Evolutionary conservation across 1,140 invertebrate genomes (phyloP).

Genomic region (Drosophila bifasciata): DNA sequence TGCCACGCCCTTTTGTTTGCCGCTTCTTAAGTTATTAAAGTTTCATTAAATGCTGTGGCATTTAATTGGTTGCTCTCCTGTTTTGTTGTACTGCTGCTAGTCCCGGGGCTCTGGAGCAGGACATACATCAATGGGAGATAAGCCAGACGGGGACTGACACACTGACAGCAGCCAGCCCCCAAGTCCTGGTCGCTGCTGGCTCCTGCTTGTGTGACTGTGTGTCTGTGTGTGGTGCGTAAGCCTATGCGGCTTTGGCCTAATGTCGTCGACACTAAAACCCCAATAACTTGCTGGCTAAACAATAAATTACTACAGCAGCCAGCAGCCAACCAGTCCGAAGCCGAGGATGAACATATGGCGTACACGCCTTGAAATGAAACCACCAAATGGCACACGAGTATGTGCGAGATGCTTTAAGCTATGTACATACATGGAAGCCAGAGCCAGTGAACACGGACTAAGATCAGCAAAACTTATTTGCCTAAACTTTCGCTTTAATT

Average conservation of each 20-base stretch:
- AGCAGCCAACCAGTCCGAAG: constrained; percentile 23
- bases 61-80: constrained; percentile 62
- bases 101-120: constrained; percentile 16
- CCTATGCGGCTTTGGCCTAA: constrained; percentile 61
- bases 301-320: constrained; percentile 62
- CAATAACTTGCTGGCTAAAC: constrained; percentile 69
- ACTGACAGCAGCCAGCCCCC: constrained; percentile 56
- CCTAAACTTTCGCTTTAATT: constrained; percentile 52
- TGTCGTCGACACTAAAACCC: constrained; percentile 74
- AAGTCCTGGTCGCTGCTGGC: constrained; percentile 41
- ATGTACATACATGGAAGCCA: too few relatives aligned
- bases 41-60: constrained; percentile 59
- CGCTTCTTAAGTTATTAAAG: constrained; percentile 50
- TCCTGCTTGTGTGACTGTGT: constrained; percentile 8
- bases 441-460: background rate
- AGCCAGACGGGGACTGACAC: constrained; percentile 59
- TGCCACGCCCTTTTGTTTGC: too few relatives aligned
- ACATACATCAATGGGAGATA: constrained; percentile 71
- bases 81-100: constrained; percentile 8
- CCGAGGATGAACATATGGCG: constrained; percentile 40
- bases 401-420: background rate
- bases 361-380: constrained; percentile 14
- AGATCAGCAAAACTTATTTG: constrained; percentile 18
- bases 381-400: background rate
- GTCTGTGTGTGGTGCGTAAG: constrained; percentile 28